Evolutionary conservation across 2,113 vertebrate species (phyloP).

Genomic region (Ariopsis seemanni): DNA sequence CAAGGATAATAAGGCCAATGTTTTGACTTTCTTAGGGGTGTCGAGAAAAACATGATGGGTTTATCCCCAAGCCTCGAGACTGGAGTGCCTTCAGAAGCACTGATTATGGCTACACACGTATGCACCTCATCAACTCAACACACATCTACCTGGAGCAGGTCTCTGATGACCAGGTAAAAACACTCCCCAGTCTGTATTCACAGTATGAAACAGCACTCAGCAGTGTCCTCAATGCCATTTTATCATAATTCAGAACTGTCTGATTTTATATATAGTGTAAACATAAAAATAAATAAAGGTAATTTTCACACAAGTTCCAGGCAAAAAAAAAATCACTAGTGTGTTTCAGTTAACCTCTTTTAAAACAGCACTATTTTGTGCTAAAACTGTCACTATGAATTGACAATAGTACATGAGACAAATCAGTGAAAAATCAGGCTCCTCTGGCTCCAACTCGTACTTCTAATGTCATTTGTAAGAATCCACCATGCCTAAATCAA

Average conservation of each 20-base stretch:
- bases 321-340: neutral
- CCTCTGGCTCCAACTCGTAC: too few species aligned
- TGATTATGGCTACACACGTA: conserved; percentile 83
- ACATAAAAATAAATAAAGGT: neutral
- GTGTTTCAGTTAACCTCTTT: too few species aligned
- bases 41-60: conserved; percentile 78
- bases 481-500: too few species aligned
- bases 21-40: conserved; percentile 76
- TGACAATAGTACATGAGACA: too few species aligned
- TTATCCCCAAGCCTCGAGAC: conserved; percentile 73
- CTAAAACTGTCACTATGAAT: too few species aligned
- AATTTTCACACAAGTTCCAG: neutral
- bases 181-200: neutral
- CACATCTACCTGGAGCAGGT: conserved; percentile 87
- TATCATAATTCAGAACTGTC: too few species aligned
- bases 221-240: too few species aligned
- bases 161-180: conserved; percentile 84
- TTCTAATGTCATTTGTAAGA: too few species aligned
- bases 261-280: neutral
- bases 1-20: neutral
- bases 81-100: conserved; percentile 84
- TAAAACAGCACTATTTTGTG: too few species aligned
- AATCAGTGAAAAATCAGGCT: too few species aligned
- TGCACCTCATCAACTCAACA: conserved; percentile 78
- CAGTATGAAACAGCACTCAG: neutral